Percentiles rank a stretch among this genome's conserved stretches.
Conservation (phyloP, 2,888 invertebrate species). For the Platycheirus albimanus region DNA sequence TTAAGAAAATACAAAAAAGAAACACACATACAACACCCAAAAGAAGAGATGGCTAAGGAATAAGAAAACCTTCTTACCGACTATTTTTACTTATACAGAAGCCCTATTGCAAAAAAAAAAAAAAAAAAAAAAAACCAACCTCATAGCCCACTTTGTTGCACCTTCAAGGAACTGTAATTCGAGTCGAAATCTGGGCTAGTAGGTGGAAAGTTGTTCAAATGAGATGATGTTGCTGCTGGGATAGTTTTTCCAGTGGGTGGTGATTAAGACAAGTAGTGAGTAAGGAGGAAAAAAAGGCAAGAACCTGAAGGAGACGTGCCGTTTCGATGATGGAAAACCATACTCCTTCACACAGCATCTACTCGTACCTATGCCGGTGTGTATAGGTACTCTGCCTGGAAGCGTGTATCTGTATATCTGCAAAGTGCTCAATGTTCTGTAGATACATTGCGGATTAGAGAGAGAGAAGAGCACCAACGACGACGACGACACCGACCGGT, state of each 20-base stretch:
- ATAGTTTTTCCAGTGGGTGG: conserved; percentile 49
- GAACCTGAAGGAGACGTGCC: conserved; percentile 31
- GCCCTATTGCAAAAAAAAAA: not conserved
- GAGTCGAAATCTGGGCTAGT: conserved; percentile 63
- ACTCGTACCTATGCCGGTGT: conserved; percentile 21
- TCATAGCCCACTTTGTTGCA: conserved; percentile 28
- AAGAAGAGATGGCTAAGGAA: not conserved
- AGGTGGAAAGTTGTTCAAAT: conserved; percentile 68
- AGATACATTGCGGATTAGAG: conserved; percentile 47
- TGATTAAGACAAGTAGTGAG: conserved; percentile 64
- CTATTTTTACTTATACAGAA: conserved; percentile 1
- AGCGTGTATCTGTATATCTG: conserved; percentile 42
- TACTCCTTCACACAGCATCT: not conserved
- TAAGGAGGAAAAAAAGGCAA: not conserved
- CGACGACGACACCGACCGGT: no score
- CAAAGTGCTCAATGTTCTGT: conserved; percentile 36
- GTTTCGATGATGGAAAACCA: conserved; percentile 62
- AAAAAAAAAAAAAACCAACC: no score
- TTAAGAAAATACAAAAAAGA: conserved; percentile 12
- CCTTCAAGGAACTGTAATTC: conserved; percentile 56
- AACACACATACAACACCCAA: not conserved
- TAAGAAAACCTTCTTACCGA: conserved; percentile 16
- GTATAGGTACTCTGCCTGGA: no score
- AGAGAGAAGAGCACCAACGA: conserved; percentile 6
- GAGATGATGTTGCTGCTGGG: conserved; percentile 24